Evolutionary conservation across 2,888 invertebrate genomes (phyloP), one percentile per base, ranked within the genome.

Genomic region (Petrophora chlorosata): DNA sequence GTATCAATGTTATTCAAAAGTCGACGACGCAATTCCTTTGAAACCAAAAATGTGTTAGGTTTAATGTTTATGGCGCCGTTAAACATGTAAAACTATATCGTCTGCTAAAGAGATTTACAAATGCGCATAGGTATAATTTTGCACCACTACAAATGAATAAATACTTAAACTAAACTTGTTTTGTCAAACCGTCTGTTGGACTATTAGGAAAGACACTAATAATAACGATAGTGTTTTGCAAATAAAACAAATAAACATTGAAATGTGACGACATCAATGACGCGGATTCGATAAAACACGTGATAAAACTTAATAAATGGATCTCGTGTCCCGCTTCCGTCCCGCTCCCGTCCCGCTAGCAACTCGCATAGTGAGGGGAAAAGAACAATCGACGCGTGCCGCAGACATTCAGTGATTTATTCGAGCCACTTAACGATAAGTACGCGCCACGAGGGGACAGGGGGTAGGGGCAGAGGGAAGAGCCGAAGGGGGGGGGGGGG

Each of bases 361-460:
- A 0, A 29, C 9, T 26, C 1, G 3, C n/a, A n/a, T 15, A 42
- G 23, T 32, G 32, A 29, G 10, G 39, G 52, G 43, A 30, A 30
- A 35, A 43, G 35, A 50, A 58, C 58, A 58, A 53, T 55, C 53
- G 55, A 50, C 55, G 55, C 58, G 53, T 55, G 58, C 19, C 39
- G 30, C 45, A 32, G 58, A 58, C 58, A 43, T 33, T 5, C 29
- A 22, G 38, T 55, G 58, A 58, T 58, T 58, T 55, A 58, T 58
- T 51, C 17, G 26, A 42, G 44, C 49, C 58, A 58, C 58, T 55
- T 58, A 55, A 51, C 53, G 58, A 50, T 54, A 50, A 48, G 41
- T 41, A 40, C 39, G 36, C 28, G 29, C 9, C 23, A 9, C 19
- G 12, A 33, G 41, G 8, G 38, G 5, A 13, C n/a, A 22, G 41